Percentiles rank a stretch among this genome's conserved stretches.
Conservation (phyloP, 2,888 invertebrate species). For the Theretra japonica region DNA sequence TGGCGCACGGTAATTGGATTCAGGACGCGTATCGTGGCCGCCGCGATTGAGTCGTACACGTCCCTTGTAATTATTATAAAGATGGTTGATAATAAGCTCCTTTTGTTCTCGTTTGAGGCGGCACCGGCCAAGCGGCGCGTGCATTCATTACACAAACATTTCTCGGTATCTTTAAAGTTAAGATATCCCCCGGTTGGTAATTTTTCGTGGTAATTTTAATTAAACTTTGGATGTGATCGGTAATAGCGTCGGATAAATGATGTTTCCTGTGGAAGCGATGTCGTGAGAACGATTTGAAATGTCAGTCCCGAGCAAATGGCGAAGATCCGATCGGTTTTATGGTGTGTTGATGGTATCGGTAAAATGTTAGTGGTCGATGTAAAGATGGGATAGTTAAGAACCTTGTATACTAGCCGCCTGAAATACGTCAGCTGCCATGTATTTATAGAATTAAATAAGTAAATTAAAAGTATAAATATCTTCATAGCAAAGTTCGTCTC, state of each 20-base stretch:
- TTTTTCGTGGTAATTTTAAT: constrained; percentile 22
- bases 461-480: too few species aligned
- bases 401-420: too few species aligned
- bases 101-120: constrained; percentile 49
- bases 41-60: constrained; percentile 75
- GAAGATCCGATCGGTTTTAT: constrained; percentile 6
- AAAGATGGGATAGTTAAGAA: not conserved
- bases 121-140: constrained; percentile 25
- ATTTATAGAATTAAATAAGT: too few species aligned
- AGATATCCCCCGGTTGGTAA: constrained; percentile 26
- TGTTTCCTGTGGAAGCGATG: constrained; percentile 18
- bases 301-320: not conserved
- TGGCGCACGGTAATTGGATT: constrained; percentile 74
- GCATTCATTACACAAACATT: constrained; percentile 28
- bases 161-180: constrained; percentile 27
- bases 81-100: constrained; percentile 74
- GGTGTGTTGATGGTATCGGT: not conserved
- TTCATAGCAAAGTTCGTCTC: too few species aligned
- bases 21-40: constrained; percentile 55
- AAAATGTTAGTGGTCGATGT: not conserved
- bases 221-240: not conserved
- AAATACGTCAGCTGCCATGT: too few species aligned
- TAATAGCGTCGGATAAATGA: constrained; percentile 40
- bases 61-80: constrained; percentile 81
- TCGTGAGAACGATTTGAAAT: not conserved